These are phyloP conservation scores for Euplagia quadripunctaria DNA, from an alignment of 2,888 invertebrate species.

Conservation along the genomic window DNA sequence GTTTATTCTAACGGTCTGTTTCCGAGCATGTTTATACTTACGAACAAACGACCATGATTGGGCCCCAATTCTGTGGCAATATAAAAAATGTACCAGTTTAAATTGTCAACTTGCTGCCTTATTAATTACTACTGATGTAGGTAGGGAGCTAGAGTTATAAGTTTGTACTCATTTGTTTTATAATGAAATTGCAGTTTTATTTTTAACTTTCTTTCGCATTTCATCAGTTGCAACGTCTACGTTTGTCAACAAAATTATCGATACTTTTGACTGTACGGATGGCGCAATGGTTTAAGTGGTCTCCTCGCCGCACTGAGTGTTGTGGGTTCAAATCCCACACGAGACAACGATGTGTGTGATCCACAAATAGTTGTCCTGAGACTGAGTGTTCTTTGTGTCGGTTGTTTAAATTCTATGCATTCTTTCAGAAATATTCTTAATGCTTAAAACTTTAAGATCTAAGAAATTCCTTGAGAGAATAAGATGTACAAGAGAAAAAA, in stretches of 20 bases:
- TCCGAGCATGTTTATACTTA: constrained; percentile 45
- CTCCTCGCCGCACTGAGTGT: too few relatives aligned
- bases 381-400: too few relatives aligned
- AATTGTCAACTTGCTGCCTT: constrained; percentile 51
- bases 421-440: background rate
- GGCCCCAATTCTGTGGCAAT: constrained; percentile 39
- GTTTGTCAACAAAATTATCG: too few relatives aligned
- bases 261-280: too few relatives aligned
- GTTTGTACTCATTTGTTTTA: background rate
- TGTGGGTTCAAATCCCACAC: too few relatives aligned
- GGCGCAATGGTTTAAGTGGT: too few relatives aligned
- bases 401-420: too few relatives aligned
- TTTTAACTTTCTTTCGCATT: too few relatives aligned
- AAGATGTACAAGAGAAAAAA: background rate
- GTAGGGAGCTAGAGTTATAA: constrained; percentile 26
- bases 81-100: constrained; percentile 53
- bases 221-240: too few relatives aligned
- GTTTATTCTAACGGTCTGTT: constrained; percentile 46
- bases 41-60: constrained; percentile 49
- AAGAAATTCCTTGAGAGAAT: background rate
- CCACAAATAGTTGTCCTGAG: too few relatives aligned
- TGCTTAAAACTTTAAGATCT: background rate
- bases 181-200: too few relatives aligned
- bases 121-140: constrained; percentile 48
- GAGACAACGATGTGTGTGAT: too few relatives aligned